phyloP scores from a whole-genome alignment of 2,113 vertebrate species.

The Xenopus borealis region DNA sequence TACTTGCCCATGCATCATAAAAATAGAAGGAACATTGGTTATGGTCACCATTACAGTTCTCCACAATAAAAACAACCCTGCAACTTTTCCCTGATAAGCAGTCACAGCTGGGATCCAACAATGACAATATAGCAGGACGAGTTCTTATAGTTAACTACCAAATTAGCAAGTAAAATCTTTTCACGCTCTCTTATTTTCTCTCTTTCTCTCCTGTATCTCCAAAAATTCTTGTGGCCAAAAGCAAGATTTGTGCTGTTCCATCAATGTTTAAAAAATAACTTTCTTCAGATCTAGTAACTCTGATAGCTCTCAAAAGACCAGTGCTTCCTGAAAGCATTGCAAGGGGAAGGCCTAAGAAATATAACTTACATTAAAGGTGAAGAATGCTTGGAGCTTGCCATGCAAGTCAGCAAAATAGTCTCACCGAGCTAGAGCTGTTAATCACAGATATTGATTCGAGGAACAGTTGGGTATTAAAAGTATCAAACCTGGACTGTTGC shows the following conservation, averaged over 20 bases:
- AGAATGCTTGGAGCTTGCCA: constrained; percentile 42
- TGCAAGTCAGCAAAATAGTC: constrained; percentile 44
- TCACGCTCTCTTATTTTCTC: neutral
- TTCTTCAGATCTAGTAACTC: constrained; percentile 46
- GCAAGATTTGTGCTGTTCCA: constrained; percentile 43
- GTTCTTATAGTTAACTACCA: constrained; percentile 38
- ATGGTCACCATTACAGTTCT: too few relatives aligned
- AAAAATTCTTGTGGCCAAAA: constrained; percentile 36
- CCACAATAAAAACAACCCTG: too few relatives aligned
- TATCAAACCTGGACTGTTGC: constrained; percentile 31
- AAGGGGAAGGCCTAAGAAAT: constrained; percentile 43
- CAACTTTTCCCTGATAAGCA: neutral
- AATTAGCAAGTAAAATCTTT: constrained; percentile 36
- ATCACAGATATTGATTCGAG: constrained; percentile 45
- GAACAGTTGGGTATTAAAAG: constrained; percentile 44
- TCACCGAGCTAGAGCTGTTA: constrained; percentile 38
- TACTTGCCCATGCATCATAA: too few relatives aligned
- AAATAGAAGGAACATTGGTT: too few relatives aligned
- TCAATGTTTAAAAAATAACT: constrained; percentile 44
- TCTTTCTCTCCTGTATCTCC: constrained; percentile 4
- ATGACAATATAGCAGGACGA: neutral
- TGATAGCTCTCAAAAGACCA: constrained; percentile 45
- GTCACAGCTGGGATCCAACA: constrained; percentile 9
- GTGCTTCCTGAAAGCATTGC: constrained; percentile 42
- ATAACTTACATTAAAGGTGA: constrained; percentile 45